Evolutionary conservation across 2,888 invertebrate genomes (phyloP), one percentile per base, ranked within the genome.

Genomic region (Hypena proboscidalis): DNA sequence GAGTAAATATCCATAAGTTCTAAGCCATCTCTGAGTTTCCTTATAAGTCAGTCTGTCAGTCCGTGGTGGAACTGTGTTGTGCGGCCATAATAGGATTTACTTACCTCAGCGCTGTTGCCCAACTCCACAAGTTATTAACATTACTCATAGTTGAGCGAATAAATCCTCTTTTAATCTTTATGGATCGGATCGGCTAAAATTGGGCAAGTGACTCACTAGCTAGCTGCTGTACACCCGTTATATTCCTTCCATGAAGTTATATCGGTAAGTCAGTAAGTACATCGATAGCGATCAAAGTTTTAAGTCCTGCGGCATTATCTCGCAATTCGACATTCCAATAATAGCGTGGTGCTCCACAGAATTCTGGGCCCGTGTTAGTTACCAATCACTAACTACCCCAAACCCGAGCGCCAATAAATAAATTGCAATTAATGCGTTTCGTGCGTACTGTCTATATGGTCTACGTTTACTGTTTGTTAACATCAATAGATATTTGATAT

Each of bases 271-370:
- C 33, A 41, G 36, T 44, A 31, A 29, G 40, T 44, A 55, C 51
- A 58, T 26, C 35, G 43, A 58, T 55, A 58, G 57, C 62, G 55
- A 67, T 62, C 63, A 68, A 65, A 62, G 55, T 62, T 69, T 55
- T 62, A 67, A 60, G 59, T 53, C 36, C 35, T 37, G 47, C 55
- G 62, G 55, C 55, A 75, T 78, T 76, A 76, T 72, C 70, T 72
- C 48, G 58, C 72, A 67, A 67, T 76, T 76, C 58, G 57, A 61
- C 74, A 82, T 80, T 76, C 76, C 76, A 51, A 64, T 67, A 74
- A 75, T 75, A 56, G 67, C 70, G 45, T 46, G 75, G 77, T 56
- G 51, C 58, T 64, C 78, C 77, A 42, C 70, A 70, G 68, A 70
- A 77, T 76, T 66, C 67, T 53, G 68, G 59, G 36, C 41, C 47